Conservation (phyloP, 2,797 vertebrate genomes). For the Allobates femoralis region DNA sequence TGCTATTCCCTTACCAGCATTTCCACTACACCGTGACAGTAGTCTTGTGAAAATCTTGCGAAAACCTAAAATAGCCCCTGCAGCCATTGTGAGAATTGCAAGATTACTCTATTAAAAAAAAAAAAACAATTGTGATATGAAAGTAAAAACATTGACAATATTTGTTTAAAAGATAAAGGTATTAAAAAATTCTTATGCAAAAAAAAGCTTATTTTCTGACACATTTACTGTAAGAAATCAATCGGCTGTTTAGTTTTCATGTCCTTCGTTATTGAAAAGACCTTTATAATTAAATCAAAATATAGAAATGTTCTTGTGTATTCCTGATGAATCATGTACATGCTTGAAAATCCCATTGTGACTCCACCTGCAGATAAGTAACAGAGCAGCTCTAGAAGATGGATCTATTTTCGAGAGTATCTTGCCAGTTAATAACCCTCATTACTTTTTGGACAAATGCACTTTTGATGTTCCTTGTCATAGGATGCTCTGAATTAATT, state of each 20-base stretch:
- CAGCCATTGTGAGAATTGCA: no score
- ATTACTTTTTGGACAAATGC: slow-evolving; percentile 16
- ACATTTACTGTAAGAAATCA: not conserved
- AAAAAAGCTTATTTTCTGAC: no score
- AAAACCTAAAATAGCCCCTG: no score
- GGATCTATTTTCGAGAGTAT: not conserved
- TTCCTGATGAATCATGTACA: not conserved
- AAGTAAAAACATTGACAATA: no score
- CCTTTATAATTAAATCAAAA: not conserved
- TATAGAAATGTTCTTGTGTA: not conserved
- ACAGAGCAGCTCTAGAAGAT: not conserved
- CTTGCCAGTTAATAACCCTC: not conserved
- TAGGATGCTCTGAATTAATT: not conserved
- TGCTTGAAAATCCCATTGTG: not conserved
- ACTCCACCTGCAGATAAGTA: not conserved
- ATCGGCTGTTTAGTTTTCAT: not conserved
- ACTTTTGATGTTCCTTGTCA: slow-evolving; percentile 17
- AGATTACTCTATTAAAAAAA: no score
- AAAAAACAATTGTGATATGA: no score
- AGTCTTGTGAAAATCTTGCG: no score
- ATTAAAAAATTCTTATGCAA: no score
- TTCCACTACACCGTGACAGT: no score
- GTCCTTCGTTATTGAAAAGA: not conserved
- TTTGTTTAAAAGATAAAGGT: no score
- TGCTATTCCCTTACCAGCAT: no score